A percentile compares a stretch with the other conserved stretches of the same genome.
phyloP scores from a whole-genome alignment of 2,797 vertebrate species.

The Sebastes kiyomatsui region DNA sequence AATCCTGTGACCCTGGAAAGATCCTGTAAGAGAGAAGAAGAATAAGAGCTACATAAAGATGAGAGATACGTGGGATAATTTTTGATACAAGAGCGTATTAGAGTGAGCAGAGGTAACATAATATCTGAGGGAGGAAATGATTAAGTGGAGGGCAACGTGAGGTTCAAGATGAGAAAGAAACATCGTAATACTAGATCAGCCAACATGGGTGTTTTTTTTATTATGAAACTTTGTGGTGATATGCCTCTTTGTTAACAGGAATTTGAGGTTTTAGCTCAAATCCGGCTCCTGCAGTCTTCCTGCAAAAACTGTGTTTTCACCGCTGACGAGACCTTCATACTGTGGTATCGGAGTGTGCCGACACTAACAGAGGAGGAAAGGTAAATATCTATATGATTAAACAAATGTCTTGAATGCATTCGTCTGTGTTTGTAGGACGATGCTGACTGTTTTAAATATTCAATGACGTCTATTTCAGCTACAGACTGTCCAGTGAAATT shows the following conservation, averaged over 20 bases:
- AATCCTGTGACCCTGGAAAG: background rate
- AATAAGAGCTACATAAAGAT: background rate
- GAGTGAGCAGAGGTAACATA: constrained; percentile 6
- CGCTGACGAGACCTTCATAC: constrained; percentile 79
- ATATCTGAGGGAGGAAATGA: constrained; percentile 29
- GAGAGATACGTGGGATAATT: background rate
- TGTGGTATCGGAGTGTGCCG: constrained; percentile 87
- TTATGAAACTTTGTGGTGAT: constrained; percentile 28
- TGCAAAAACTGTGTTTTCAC: constrained; percentile 88
- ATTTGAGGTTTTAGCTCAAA: constrained; percentile 92
- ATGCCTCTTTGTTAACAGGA: constrained; percentile 80
- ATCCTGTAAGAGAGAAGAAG: background rate
- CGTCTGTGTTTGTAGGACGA: background rate
- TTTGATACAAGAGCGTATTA: constrained; percentile 9
- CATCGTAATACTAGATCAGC: background rate
- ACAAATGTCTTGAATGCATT: background rate
- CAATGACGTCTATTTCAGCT: constrained; percentile 71
- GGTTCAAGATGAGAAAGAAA: background rate
- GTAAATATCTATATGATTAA: constrained; percentile 54
- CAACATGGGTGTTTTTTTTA: background rate
- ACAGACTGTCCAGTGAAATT: constrained; percentile 89
- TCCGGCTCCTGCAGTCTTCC: constrained; percentile 89
- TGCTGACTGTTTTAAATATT: background rate
- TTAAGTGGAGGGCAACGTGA: constrained; percentile 7
- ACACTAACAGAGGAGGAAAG: constrained; percentile 86